Evolutionary conservation across 2,888 invertebrate genomes (phyloP).

Genomic region (Mythimna loreyi): DNA sequence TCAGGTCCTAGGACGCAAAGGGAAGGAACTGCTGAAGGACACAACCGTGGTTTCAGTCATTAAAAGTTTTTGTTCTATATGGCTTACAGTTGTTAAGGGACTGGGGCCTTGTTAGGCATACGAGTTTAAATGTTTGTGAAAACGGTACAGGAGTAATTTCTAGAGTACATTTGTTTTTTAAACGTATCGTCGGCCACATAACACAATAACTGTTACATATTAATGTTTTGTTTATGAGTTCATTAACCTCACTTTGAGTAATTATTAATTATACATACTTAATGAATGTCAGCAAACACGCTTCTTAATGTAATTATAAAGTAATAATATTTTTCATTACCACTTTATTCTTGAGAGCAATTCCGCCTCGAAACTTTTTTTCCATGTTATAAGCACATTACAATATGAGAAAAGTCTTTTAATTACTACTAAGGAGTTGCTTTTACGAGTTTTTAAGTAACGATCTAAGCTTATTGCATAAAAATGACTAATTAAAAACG

Average conservation of each 20-base stretch:
- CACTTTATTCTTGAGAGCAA: conserved; percentile 41
- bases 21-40: too few relatives aligned
- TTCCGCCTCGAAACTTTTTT: conserved; percentile 36
- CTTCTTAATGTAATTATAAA: conserved; percentile 58
- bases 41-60: too few relatives aligned
- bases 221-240: conserved; percentile 58
- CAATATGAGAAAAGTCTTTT: conserved; percentile 30
- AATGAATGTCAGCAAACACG: conserved; percentile 62
- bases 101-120: too few relatives aligned
- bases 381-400: conserved; percentile 25
- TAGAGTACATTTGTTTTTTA: too few relatives aligned
- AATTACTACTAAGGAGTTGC: conserved; percentile 15
- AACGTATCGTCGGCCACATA: conserved; percentile 34
- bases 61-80: too few relatives aligned
- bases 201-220: conserved; percentile 42
- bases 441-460: conserved; percentile 39
- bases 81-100: too few relatives aligned
- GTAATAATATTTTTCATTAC: conserved; percentile 61
- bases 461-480: conserved; percentile 17
- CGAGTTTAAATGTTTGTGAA: too few relatives aligned
- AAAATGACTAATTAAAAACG: conserved; percentile 44
- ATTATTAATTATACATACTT: conserved; percentile 60
- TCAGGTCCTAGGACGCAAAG: too few relatives aligned
- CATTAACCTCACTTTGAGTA: conserved; percentile 51
- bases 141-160: too few relatives aligned